phyloP scores from a whole-genome alignment of 1,140 invertebrate species.

The Caenorhabditis latens region DNA sequence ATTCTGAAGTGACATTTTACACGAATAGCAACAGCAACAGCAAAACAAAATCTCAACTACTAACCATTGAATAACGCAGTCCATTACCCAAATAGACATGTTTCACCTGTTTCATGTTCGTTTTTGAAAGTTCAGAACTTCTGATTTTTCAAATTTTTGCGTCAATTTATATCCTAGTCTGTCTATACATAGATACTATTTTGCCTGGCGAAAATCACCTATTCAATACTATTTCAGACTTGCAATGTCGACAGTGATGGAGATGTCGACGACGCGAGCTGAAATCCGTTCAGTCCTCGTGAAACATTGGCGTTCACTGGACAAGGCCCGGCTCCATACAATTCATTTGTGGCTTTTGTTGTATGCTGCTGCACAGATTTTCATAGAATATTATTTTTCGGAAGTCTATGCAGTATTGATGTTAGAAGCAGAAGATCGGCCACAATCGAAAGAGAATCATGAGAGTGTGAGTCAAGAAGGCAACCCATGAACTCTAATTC shows the following conservation, averaged over 20 bases:
- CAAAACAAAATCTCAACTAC: too few relatives aligned
- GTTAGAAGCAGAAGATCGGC: slow-evolving; percentile 47
- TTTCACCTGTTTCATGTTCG: not conserved
- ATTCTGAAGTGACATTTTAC: too few relatives aligned
- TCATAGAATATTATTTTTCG: slow-evolving; percentile 74
- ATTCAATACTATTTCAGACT: not conserved
- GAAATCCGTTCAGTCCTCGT: slow-evolving; percentile 75
- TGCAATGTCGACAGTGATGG: slow-evolving; percentile 48
- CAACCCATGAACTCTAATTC: too few relatives aligned
- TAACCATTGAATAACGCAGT: not conserved
- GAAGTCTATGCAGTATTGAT: slow-evolving; percentile 63
- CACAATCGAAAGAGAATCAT: slow-evolving; percentile 68
- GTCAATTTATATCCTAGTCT: too few relatives aligned
- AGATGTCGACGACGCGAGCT: slow-evolving; percentile 48
- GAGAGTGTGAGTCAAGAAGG: slow-evolving; percentile 61
- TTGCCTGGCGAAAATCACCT: too few relatives aligned
- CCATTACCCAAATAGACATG: not conserved
- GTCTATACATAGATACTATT: too few relatives aligned
- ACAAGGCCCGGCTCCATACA: slow-evolving; percentile 76
- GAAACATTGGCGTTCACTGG: slow-evolving; percentile 73
- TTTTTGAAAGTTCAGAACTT: not conserved
- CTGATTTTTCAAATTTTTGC: not conserved
- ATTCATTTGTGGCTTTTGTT: slow-evolving; percentile 77
- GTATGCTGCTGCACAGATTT: slow-evolving; percentile 75
- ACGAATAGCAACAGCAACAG: too few relatives aligned